phyloP scores from a whole-genome alignment of 2,797 vertebrate genomes.

The Pantherophis vulpinus region DNA sequence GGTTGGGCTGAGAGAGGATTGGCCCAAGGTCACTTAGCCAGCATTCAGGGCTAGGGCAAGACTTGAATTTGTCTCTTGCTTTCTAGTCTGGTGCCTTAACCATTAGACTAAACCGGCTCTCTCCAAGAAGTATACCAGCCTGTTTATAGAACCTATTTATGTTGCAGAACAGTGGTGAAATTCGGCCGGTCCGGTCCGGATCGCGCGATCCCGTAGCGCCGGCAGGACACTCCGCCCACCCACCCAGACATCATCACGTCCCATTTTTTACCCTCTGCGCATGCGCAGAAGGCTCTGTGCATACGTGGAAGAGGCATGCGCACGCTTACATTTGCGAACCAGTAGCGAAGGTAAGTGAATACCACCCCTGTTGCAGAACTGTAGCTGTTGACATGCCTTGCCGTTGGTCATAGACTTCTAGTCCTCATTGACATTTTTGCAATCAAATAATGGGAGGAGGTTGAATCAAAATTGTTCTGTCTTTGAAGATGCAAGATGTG shows the following conservation, averaged over 20 bases:
- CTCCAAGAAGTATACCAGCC: neutral
- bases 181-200: too few relatives aligned
- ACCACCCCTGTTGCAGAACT: neutral
- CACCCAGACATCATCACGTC: too few relatives aligned
- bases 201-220: too few relatives aligned
- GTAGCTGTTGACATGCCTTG: neutral
- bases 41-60: neutral
- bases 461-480: neutral
- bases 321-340: too few relatives aligned
- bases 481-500: neutral
- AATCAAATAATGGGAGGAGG: neutral
- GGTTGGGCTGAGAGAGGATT: neutral
- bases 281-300: too few relatives aligned
- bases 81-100: neutral
- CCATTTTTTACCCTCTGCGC: too few relatives aligned
- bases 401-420: neutral
- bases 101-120: neutral
- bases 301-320: too few relatives aligned
- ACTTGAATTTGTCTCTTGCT: neutral
- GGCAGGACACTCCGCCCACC: too few relatives aligned
- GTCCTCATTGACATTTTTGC: neutral
- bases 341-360: too few relatives aligned
- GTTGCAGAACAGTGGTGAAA: too few relatives aligned
- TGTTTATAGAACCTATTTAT: neutral
- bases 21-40: neutral